These are phyloP conservation scores for Metellina segmentata DNA, from an alignment of 2,888 invertebrate genomes.

Conservation along the genomic window DNA sequence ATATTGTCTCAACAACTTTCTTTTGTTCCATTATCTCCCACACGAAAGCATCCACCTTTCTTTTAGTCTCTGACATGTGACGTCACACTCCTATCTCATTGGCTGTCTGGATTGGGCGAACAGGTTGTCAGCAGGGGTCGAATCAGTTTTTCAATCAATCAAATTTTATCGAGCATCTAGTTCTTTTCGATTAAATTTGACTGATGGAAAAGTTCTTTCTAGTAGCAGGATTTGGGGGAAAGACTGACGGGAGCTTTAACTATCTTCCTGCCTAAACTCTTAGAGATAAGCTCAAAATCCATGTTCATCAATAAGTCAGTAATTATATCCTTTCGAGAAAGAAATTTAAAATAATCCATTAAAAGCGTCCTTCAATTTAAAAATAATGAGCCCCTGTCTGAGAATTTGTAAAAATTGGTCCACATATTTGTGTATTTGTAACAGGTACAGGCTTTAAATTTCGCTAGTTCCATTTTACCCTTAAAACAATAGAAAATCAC, in stretches of 20 bases:
- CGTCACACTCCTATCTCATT: neutral
- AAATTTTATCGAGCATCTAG: slow-evolving; percentile 1
- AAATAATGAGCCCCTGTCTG: neutral
- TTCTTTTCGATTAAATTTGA: slow-evolving; percentile 1
- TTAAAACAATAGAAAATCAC: no score
- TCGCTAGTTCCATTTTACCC: no score
- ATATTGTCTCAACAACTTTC: neutral
- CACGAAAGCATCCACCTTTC: neutral
- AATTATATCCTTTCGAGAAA: neutral
- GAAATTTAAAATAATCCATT: neutral
- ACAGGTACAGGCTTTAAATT: no score
- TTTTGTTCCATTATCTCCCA: neutral
- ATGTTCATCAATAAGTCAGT: slow-evolving; percentile 1
- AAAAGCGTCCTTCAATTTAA: neutral
- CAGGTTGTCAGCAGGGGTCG: neutral
- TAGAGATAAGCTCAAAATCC: neutral
- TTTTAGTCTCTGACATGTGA: neutral
- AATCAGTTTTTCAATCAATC: slow-evolving; percentile 1
- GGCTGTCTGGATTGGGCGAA: neutral
- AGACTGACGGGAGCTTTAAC: neutral
- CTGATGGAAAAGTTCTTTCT: slow-evolving; percentile 1
- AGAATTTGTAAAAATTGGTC: neutral
- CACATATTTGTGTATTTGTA: neutral
- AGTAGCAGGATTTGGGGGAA: neutral
- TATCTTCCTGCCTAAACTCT: neutral